Evolutionary conservation across 2,797 vertebrate genomes (phyloP).

Genomic region (Darevskia nairensis): DNA sequence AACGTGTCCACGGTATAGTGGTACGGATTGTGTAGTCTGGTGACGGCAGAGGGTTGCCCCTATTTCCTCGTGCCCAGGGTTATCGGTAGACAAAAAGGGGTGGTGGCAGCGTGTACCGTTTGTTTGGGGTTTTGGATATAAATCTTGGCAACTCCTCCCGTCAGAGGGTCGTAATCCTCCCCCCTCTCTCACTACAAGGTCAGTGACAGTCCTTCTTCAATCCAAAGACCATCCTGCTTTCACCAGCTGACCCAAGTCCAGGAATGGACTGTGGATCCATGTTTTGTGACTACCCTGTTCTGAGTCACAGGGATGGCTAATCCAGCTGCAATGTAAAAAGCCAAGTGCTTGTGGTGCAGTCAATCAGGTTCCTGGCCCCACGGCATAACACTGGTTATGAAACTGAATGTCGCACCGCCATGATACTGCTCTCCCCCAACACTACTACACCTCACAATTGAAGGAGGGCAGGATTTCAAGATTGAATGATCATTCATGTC

Average conservation of each 20-base stretch:
- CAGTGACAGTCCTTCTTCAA: neutral
- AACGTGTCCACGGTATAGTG: too few relatives aligned
- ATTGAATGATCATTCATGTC: neutral
- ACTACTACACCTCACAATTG: neutral
- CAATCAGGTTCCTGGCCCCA: neutral
- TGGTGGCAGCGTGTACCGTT: too few relatives aligned
- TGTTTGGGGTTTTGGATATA: too few relatives aligned
- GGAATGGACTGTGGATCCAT: neutral
- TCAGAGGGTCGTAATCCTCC: too few relatives aligned
- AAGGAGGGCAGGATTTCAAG: neutral
- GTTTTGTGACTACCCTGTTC: neutral
- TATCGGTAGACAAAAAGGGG: too few relatives aligned
- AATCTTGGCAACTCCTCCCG: too few relatives aligned
- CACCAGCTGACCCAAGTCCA: neutral
- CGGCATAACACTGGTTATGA: neutral
- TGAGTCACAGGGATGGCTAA: neutral
- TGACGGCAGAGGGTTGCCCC: too few relatives aligned
- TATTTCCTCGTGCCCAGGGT: too few relatives aligned
- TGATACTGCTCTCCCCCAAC: neutral
- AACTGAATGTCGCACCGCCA: neutral
- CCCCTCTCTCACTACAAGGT: neutral
- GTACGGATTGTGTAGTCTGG: too few relatives aligned
- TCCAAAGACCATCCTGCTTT: neutral
- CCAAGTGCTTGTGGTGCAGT: neutral
- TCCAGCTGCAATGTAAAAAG: neutral